These are phyloP conservation scores for Cyclophora albipunctata DNA, from an alignment of 2,888 invertebrate species.

Conservation along the genomic window DNA sequence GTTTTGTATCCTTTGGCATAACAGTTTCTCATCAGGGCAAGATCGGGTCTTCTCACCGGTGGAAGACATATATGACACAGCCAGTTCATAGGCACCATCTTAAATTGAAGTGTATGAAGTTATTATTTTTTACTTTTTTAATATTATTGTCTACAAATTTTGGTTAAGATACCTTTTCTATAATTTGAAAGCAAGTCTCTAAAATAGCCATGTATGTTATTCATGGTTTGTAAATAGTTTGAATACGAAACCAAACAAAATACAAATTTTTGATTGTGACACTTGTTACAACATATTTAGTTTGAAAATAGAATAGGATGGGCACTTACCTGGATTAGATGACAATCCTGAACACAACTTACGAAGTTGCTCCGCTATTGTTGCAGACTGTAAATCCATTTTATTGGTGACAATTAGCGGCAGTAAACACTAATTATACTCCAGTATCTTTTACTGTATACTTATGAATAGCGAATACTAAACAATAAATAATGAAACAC, in stretches of 20 bases:
- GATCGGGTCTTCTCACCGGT: slow-evolving; percentile 42
- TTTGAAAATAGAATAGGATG: slow-evolving; percentile 35
- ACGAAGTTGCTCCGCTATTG: slow-evolving; percentile 48
- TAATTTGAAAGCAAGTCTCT: slow-evolving; percentile 29
- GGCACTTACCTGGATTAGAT: slow-evolving; percentile 51
- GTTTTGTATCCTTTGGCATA: slow-evolving; percentile 61
- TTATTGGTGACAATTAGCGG: not conserved
- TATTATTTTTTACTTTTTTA: not conserved
- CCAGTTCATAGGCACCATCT: slow-evolving; percentile 67
- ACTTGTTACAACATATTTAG: slow-evolving; percentile 8
- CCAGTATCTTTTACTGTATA: no score
- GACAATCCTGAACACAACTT: slow-evolving; percentile 61
- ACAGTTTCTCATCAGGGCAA: slow-evolving; percentile 51
- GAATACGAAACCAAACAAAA: slow-evolving; percentile 10
- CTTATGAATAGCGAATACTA: no score
- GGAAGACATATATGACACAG: slow-evolving; percentile 59
- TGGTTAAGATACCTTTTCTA: slow-evolving; percentile 21
- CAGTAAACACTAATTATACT: no score
- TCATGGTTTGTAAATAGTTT: slow-evolving; percentile 28
- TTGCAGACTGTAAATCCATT: slow-evolving; percentile 46
- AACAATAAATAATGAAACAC: no score
- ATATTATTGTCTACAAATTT: not conserved
- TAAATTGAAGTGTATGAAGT: slow-evolving; percentile 9
- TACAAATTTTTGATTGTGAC: slow-evolving; percentile 10
- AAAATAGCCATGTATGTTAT: slow-evolving; percentile 42